Percentiles rank a stretch among this genome's conserved stretches.
phyloP scores from a whole-genome alignment of 1,140 invertebrate genomes.

The Brachystomella parvula region DNA sequence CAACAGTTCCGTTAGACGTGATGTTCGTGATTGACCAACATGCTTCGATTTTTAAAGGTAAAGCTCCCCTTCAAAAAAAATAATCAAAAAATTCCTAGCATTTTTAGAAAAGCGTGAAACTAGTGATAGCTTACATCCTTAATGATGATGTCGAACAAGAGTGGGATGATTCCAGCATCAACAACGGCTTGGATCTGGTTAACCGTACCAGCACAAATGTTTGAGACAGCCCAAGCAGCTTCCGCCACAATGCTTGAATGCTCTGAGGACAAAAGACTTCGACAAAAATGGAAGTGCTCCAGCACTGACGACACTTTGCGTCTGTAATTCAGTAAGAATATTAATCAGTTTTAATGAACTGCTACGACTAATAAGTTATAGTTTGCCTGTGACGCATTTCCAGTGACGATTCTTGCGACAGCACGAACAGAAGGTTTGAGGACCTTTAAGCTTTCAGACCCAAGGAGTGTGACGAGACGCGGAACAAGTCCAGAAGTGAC shows the following conservation, averaged over 20 bases:
- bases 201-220: slow-evolving; percentile 67
- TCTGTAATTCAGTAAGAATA: slow-evolving; percentile 51
- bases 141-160: slow-evolving; percentile 59
- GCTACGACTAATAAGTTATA: slow-evolving; percentile 39
- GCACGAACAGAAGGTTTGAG: slow-evolving; percentile 82
- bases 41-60: slow-evolving; percentile 69
- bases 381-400: slow-evolving; percentile 63
- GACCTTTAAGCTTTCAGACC: slow-evolving; percentile 60
- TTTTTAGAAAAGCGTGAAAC: background rate
- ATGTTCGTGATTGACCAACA: slow-evolving; percentile 74
- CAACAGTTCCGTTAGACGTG: slow-evolving; percentile 60
- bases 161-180: slow-evolving; percentile 56
- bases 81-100: background rate
- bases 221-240: slow-evolving; percentile 72
- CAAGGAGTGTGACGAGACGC: slow-evolving; percentile 65
- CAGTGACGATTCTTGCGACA: slow-evolving; percentile 80
- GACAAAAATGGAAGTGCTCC: slow-evolving; percentile 66
- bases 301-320: slow-evolving; percentile 75
- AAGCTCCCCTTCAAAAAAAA: slow-evolving; percentile 56
- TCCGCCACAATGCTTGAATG: slow-evolving; percentile 73
- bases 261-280: slow-evolving; percentile 60
- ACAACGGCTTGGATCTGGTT: slow-evolving; percentile 67
- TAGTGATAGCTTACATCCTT: slow-evolving; percentile 44
- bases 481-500: slow-evolving; percentile 63
- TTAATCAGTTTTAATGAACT: background rate